These are phyloP conservation scores for Cydia strobilella DNA, from an alignment of 1,140 invertebrate species.

Conservation along the genomic window DNA sequence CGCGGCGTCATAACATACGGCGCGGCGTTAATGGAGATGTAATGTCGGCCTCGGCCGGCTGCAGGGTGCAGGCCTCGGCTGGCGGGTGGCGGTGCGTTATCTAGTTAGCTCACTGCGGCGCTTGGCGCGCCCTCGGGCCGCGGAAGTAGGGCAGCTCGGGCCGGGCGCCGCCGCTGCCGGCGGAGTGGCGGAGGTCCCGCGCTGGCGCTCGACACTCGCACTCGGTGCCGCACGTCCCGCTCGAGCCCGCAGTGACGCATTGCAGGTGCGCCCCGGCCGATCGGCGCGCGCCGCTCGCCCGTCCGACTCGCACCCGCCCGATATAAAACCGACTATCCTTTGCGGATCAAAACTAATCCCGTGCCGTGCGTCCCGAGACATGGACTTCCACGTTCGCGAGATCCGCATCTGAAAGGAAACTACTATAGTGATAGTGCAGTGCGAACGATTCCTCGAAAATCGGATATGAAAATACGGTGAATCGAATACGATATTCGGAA, in stretches of 20 bases:
- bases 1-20: constrained; percentile 29
- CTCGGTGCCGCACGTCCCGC: constrained; percentile 50
- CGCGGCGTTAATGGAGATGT: constrained; percentile 28
- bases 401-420: constrained; percentile 60
- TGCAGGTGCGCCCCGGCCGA: constrained; percentile 90
- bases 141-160: constrained; percentile 45
- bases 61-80: constrained; percentile 39
- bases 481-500: constrained; percentile 74
- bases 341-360: constrained; percentile 75
- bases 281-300: constrained; percentile 82
- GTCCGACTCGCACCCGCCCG: constrained; percentile 79
- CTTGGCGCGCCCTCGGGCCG: constrained; percentile 33
- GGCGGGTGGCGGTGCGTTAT: constrained; percentile 52
- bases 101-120: constrained; percentile 47
- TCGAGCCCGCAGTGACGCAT: constrained; percentile 84
- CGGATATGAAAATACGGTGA: constrained; percentile 71
- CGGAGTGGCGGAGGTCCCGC: background rate
- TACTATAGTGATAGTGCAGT: constrained; percentile 52
- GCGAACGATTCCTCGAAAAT: constrained; percentile 55
- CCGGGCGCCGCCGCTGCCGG: constrained; percentile 39
- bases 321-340: constrained; percentile 80
- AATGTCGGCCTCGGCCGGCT: constrained; percentile 37
- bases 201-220: constrained; percentile 17
- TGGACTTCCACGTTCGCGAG: constrained; percentile 72
- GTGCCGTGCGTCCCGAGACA: constrained; percentile 75